Evolutionary conservation across 37 sponge, comb jelly and placozoan genomes (phyloP), one percentile per base, ranked within the genome.

Genomic region (Amphimedon queenslandica): DNA sequence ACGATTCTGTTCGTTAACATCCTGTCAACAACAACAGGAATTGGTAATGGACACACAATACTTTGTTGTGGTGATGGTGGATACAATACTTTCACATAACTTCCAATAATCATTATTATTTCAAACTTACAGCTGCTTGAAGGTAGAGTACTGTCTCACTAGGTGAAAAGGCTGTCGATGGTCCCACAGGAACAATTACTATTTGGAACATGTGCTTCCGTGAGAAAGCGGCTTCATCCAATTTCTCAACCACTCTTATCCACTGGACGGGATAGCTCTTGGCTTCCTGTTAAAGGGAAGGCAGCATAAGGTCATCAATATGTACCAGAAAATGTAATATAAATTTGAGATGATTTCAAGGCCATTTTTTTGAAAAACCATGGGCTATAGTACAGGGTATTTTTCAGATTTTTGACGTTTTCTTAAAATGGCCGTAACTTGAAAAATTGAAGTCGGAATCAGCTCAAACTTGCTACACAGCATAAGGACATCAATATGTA

Each of bases 1-100:
- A 43, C 77, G 67, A 31, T 88, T 87, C 86, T 88, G 89, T 42
- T 97, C 94, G 58, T 97, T 97, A 47, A 97, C 87, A 84, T 94
- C 85, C 91, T 94, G 38, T 37, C 53, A 42, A 0, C 53, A 47
- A 18, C 13, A 47, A 47, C 13, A 47, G 37, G 8, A 2, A 30
- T 66, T 3, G 3, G 37, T 32, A 4, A 30, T 35, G 3, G 29
- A 30, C 32, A 63, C 10, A 24, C 28, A 30, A 30, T 29, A 29
- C 32, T 63, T 13, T 30, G 20, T 25, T n/a, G n/a, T n/a, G n/a
- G n/a, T n/a, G n/a, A n/a, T n/a, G n/a, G 56, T 53, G 20, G 16
- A 53, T 53, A 53, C 20, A 53, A 53, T 53, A 53, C 56, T 53
- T 53, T 20, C 16, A 20, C n/a, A n/a, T n/a, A n/a, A n/a, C n/a